Evolutionary conservation across 1,140 invertebrate genomes (phyloP).

Genomic region (Diprion similis): DNA sequence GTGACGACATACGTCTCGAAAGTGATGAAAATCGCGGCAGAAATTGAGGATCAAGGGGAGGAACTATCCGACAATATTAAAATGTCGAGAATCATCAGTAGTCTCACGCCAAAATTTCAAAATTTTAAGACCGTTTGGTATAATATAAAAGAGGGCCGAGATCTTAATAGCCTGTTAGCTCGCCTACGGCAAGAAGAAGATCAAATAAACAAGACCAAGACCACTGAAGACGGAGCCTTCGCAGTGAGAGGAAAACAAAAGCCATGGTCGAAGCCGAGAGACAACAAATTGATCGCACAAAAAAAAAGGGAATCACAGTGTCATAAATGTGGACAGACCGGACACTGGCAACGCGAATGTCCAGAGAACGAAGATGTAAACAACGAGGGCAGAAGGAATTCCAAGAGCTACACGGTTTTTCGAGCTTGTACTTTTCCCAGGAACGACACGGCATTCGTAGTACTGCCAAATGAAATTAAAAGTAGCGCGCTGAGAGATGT

Average conservation of each 20-base stretch:
- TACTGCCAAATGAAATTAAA: slow-evolving; percentile 4
- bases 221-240: slow-evolving; percentile 15
- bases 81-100: slow-evolving; percentile 27
- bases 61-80: slow-evolving; percentile 29
- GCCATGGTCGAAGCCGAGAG: neutral
- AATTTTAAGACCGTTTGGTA: slow-evolving; percentile 32
- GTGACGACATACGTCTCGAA: slow-evolving; percentile 27
- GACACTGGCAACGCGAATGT: neutral
- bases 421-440: slow-evolving; percentile 13
- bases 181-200: slow-evolving; percentile 17
- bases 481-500: neutral
- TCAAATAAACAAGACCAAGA: slow-evolving; percentile 15
- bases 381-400: neutral
- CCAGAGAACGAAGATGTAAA: neutral
- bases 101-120: slow-evolving; percentile 24
- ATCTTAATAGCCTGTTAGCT: slow-evolving; percentile 20
- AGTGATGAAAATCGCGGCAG: slow-evolving; percentile 24
- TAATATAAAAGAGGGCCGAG: slow-evolving; percentile 28
- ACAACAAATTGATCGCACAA: slow-evolving; percentile 20
- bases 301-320: slow-evolving; percentile 17
- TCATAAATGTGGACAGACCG: slow-evolving; percentile 14
- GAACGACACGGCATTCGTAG: slow-evolving; percentile 16
- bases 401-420: neutral
- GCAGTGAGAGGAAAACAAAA: slow-evolving; percentile 21
- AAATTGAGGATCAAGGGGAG: slow-evolving; percentile 29